A percentile compares a stretch with the other conserved stretches of the same genome.
phyloP scores from a whole-genome alignment of 2,797 vertebrate species.

The Dipus sagitta region DNA sequence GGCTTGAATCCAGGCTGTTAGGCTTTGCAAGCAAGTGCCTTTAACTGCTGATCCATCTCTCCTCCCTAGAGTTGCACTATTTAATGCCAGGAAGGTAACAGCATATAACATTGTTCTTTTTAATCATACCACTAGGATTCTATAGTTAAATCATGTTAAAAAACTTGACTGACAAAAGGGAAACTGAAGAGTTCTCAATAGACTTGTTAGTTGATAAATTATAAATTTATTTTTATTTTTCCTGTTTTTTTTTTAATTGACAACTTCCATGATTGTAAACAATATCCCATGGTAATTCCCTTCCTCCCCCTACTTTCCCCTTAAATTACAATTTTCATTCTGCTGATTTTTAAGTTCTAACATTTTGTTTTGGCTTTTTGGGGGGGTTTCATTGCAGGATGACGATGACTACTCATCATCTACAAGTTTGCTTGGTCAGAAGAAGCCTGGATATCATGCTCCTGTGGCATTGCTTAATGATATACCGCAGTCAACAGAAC shows the following conservation, averaged over 20 bases:
- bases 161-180: not conserved
- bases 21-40: too few relatives aligned
- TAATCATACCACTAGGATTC: not conserved
- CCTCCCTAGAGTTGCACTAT: not conserved
- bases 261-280: too few relatives aligned
- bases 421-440: constrained; percentile 96
- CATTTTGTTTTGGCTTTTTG: not conserved
- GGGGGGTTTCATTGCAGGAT: constrained; percentile 88
- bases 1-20: too few relatives aligned
- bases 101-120: not conserved
- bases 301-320: too few relatives aligned
- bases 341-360: constrained; percentile 26
- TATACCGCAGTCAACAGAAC: constrained; percentile 98
- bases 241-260: too few relatives aligned
- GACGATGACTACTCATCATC: constrained; percentile 97
- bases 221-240: not conserved
- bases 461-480: constrained; percentile 98
- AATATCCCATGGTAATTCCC: too few relatives aligned
- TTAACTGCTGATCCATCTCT: too few relatives aligned
- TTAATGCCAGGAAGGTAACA: not conserved
- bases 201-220: not conserved
- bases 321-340: not conserved
- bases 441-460: constrained; percentile 98
- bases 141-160: constrained; percentile 21
- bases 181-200: not conserved